Evolutionary conservation across 2,888 invertebrate genomes (phyloP), one percentile per base, ranked within the genome.

Genomic region (Rhyacophila evoluta): DNA sequence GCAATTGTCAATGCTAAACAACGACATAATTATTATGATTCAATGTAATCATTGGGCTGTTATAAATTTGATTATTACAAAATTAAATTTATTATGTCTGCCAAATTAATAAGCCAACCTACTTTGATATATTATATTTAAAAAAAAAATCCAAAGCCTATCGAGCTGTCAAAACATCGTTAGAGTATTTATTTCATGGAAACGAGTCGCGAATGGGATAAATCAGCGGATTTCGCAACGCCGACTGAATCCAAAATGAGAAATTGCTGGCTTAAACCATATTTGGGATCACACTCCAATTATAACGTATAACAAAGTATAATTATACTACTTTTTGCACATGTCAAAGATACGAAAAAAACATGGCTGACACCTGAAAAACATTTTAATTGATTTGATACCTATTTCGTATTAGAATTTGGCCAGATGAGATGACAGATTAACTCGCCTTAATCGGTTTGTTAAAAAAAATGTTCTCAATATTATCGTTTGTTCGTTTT

Each of bases 231-330:
- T 55, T 55, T 55, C 55, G 55, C 55, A 55, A 55, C 19, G 25
- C 0, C 19, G 55, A 55, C 15, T 55, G 55, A 55, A 8, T 55
- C 19, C 6, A 19, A 19, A 25, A 55, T 19, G 55, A 55, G 55
- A 55, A 55, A 55, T 55, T 10, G 55, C 19, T 19, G 19, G 55
- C 55, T 25, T 55, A 55, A 19, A 25, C 55, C 55, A 8, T 55
- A 55, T 55, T 55, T 25, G 55, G 55, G 55, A 55, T 19, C 19
- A 55, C 55, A 55, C 55, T 55, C 55, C 55, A 55, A 55, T 55
- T 55, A 55, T 55, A 55, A 55, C 8, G 19, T 25, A 55, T 55
- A 55, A 55, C 25, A 55, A 55, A 55, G 55, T 55, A 55, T 55
- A 55, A 55, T 55, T 55, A 55, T 55, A n/a, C 2, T 55, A 55